Base-by-base conservation (phyloP, 2,113 vertebrate genomes). In the Seriola aureovittata region DNA sequence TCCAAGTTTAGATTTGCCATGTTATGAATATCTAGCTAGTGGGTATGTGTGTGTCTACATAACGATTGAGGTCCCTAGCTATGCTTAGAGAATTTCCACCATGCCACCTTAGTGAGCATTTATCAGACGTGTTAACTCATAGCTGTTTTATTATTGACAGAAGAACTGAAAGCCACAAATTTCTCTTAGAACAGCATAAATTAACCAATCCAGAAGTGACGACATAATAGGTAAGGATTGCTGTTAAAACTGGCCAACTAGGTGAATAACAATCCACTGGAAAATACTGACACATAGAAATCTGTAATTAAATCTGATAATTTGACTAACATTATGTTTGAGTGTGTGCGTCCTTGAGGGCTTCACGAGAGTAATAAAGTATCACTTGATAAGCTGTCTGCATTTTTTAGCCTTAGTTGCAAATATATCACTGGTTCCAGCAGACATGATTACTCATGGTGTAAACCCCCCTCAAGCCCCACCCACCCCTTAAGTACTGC, bases 361-460 rank as follows among this genome's bases (percentile, higher is more conserved):
- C 3, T 29, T 38, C 19, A 50, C 1, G 17, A 7, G 1, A 71
- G 54, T 40, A 71, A 78, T 17, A 58, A 72, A 34, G 14, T 50
- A 75, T 21, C 4, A 3, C 55, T 70, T n/a, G 23, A 42, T 34
- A 78, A 25, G 16, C 25, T 62, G 38, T 75, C 34, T 54, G 44
- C 10, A 52, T 42, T 34, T 50, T 21, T 16, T 32, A 71, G 71
- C 16, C 25, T 13, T 13, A 5, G 1, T 70, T 11, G 54, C 19
- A 71, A 59, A 65, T 50, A 64, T n/a, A 75, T 62, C 46, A 69
- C 17, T 44, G 34, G 34, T 19, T 67, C 5, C 32, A 38, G 77
- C 36, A 48, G 54, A 78, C 63, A 71, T 3, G 42, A 23, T 72
- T 62, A 84, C 34, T 62, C 62, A 78, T 73, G 54, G 23, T 54